phyloP scores from a whole-genome alignment of 2,113 vertebrate species.

The Phylloscopus trochilus region DNA sequence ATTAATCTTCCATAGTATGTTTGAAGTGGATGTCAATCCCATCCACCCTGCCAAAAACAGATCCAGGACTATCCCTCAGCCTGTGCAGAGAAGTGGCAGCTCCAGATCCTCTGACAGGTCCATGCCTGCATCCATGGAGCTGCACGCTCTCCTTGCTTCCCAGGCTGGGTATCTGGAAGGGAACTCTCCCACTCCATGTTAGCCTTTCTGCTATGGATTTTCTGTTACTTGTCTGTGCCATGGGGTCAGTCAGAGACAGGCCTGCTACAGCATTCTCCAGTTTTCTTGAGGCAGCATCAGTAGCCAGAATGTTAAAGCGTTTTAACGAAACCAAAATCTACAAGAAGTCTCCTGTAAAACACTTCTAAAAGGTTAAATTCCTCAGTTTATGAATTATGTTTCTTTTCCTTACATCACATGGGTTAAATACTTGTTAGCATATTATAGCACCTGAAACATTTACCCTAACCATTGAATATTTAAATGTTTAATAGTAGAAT shows the following conservation, averaged over 20 bases:
- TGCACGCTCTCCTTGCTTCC: accelerated
- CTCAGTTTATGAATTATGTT: background rate
- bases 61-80: background rate
- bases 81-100: accelerated
- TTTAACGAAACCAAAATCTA: background rate
- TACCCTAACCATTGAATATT: background rate
- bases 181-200: background rate
- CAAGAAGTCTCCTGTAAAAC: background rate
- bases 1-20: background rate
- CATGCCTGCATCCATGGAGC: background rate
- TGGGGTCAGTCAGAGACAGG: background rate
- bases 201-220: background rate
- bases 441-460: background rate
- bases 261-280: background rate
- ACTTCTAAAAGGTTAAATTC: background rate
- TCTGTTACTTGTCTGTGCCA: background rate
- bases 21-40: background rate
- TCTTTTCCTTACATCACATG: background rate
- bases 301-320: background rate
- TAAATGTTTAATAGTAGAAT: background rate
- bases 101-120: background rate
- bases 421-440: background rate
- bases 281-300: background rate
- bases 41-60: background rate
- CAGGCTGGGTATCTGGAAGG: background rate